Base-by-base conservation (phyloP, 2,888 invertebrate species). In the Idaea aversata region DNA sequence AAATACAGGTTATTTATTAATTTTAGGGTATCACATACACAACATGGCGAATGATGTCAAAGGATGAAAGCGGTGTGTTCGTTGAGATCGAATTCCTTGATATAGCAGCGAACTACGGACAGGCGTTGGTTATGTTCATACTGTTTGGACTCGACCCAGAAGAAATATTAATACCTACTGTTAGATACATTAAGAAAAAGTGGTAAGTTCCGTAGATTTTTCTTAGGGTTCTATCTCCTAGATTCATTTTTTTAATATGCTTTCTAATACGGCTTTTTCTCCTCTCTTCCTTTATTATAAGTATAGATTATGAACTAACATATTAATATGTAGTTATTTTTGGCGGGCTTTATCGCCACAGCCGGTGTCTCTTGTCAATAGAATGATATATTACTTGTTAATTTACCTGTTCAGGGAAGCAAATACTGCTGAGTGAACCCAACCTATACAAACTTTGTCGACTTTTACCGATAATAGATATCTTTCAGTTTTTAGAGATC, bases 41-140 rank as follows among this genome's bases (percentile, higher is more conserved):
- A 1, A 94, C 96, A 34, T 97, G 97, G 96, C 96, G 96, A 0
- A 89, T 97, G 76, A 94, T 98, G 76, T 95, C 96, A 93, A 96
- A 96, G 77, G 95, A 97, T 78, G 95, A 97, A 84, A 96, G 97
- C 34, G 99, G 98, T 0, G 96, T 99, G 68, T 98, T 97, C 84
- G 94, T 98, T 0, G 98, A 98, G 86, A 93, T 99, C n/a, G 96
- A 98, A 74, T 99, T 98, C 85, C 88, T 99, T 34, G 98, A 99
- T 84, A 96, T 97, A 25, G 96, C 97, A 34, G 93, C 98, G 4
- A 97, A 96, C 84, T 97, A 97, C 83, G 99, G 99, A 0, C 98
- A 98, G 88, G 96, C 97, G 63, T 91, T 98, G 65, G 95, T 98
- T 66, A 95, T 97, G 66, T 95, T 98, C 75, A 96, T 96, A 34